Base-by-base conservation (phyloP, 1,140 invertebrate species). In the Babylonia areolata region DNA sequence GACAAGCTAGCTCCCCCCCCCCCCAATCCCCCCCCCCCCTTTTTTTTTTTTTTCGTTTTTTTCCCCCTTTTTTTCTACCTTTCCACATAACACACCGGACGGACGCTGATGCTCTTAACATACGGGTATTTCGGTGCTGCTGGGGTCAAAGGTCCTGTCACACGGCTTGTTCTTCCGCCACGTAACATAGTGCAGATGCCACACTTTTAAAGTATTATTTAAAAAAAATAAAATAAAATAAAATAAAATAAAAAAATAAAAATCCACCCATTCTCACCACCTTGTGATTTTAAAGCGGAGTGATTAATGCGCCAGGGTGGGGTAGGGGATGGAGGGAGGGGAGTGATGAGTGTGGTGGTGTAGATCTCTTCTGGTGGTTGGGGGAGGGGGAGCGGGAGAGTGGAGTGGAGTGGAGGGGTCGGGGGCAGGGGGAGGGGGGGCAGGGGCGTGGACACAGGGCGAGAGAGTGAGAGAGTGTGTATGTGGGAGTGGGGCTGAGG, bases 161-260 rank as follows among this genome's bases (percentile, higher is more conserved):
- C 78, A 42, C n/a, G 40, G n/a, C 42, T 9, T 80, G 78, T 54
- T 54, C 40, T 58, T 35, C n/a, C 78, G 78, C 78, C 2, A 80
- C 40, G 46, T 35, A 80, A 80, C 78, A 80, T n/a, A 80, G 78
- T 80, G 78, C 78, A 80, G 78, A 80, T 80, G 78, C 46, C 23
- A n/a, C n/a, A n/a, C n/a, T n/a, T n/a, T n/a, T n/a, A n/a, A n/a
- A n/a, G n/a, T n/a, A n/a, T n/a, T n/a, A n/a, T n/a, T n/a, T n/a
- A n/a, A n/a, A n/a, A n/a, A n/a, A n/a, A n/a, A n/a, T n/a, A n/a
- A n/a, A n/a, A n/a, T n/a, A n/a, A n/a, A n/a, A n/a, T n/a, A n/a
- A n/a, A n/a, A n/a, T n/a, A n/a, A n/a, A n/a, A n/a, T n/a, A n/a
- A n/a, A n/a, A n/a, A n/a, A n/a, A n/a, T n/a, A n/a, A n/a, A n/a